phyloP scores from a whole-genome alignment of 2,888 invertebrate genomes.

The Parelbella ahira region DNA sequence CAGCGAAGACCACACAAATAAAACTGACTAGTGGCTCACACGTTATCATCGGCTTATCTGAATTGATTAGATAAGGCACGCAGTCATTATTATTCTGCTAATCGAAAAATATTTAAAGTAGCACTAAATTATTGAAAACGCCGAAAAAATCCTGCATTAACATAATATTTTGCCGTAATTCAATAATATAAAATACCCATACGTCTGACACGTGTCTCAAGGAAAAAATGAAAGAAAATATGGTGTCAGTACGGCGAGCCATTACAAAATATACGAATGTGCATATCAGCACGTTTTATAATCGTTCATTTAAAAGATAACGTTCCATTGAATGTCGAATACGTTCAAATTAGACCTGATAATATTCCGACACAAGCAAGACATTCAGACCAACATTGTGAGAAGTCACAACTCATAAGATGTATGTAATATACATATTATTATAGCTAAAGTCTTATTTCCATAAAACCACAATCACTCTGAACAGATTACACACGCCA shows the following conservation, averaged over 20 bases:
- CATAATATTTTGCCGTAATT: too few relatives aligned
- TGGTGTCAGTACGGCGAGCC: background rate
- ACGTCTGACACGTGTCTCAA: background rate
- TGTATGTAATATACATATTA: too few relatives aligned
- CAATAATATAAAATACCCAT: too few relatives aligned
- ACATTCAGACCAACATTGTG: too few relatives aligned
- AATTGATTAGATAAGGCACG: conserved; percentile 61
- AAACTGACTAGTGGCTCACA: conserved; percentile 48
- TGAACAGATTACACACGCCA: too few relatives aligned
- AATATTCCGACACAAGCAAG: too few relatives aligned
- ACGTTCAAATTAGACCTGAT: too few relatives aligned
- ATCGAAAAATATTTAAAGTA: conserved; percentile 53
- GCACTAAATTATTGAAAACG: conserved; percentile 19
- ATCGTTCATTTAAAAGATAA: conserved; percentile 18
- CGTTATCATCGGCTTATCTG: conserved; percentile 57
- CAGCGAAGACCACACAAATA: conserved; percentile 46
- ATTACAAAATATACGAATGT: conserved; percentile 17
- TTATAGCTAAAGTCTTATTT: too few relatives aligned
- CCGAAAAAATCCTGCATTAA: too few relatives aligned
- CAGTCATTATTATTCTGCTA: conserved; percentile 66
- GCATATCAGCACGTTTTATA: conserved; percentile 19
- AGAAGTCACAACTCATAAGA: too few relatives aligned
- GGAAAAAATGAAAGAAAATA: background rate
- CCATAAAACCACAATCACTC: too few relatives aligned
- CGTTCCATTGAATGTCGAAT: conserved; percentile 1